Evolutionary conservation across 1,140 invertebrate species (phyloP), one percentile per base, ranked within the genome.

Genomic region (Drosophila kanapiae): DNA sequence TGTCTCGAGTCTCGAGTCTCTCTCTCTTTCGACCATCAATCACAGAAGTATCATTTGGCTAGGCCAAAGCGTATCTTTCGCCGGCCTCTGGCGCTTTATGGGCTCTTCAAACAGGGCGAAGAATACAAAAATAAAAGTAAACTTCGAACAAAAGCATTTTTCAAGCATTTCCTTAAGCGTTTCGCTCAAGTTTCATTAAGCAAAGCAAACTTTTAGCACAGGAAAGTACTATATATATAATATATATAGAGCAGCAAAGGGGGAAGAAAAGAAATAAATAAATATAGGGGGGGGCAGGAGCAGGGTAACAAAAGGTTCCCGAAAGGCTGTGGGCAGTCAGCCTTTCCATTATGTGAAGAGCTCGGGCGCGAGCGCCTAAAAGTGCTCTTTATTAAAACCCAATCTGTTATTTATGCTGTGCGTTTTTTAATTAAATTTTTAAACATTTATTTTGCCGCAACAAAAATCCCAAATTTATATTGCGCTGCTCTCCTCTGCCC

Each of bases 111-210:
- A 62, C 68, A 54, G 57, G 49, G 42, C 61, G 11, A 45, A 56
- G 29, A 45, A 62, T 16, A 56, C 27, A 48, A 49, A 54, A 72
- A 61, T 40, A 49, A 63, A 45, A 76, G 62, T 29, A 45, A 65
- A 60, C 62, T 58, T 51, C 47, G 76, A 87, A 88, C 76, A 87
- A 87, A 86, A 72, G 84, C 80, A 82, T 86, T 79, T 85, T 87
- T 87, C 54, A 71, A 87, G 75, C 79, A 84, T 87, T 87, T 87
- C 84, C 72, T 88, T 80, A 77, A 87, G 84, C 84, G 84, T 60
- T 78, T 80, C 77, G 83, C 60, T 87, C 83, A 88, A 80, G 77
- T 87, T 88, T 87, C 84, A 87, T 88, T 80, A 88, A 60, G 65
- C 68, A 80, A 74, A 60, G 64, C 68, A 80, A 87, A 87, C 80